Conservation (phyloP, 2,113 vertebrate species). For the Mirza zaza region DNA sequence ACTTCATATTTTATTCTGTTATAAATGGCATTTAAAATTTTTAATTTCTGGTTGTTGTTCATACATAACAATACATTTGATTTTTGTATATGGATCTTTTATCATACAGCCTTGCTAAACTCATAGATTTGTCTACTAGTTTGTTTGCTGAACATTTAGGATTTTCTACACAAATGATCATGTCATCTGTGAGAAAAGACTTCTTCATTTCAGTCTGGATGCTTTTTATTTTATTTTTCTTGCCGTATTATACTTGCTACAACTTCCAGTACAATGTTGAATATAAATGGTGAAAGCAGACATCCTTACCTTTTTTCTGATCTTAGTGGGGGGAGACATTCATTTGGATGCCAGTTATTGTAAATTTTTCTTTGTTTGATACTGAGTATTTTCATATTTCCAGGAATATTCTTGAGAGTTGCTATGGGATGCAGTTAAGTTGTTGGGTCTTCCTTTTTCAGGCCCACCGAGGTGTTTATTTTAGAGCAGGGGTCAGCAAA, state of each 20-base stretch:
- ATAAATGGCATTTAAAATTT: neutral
- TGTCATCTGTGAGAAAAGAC: neutral
- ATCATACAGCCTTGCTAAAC: neutral
- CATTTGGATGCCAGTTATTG: conserved; percentile 6
- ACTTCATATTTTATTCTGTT: conserved; percentile 18
- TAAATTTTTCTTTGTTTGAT: neutral
- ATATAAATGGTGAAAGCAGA: neutral
- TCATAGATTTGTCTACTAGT: neutral
- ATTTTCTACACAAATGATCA: neutral
- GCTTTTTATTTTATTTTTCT: conserved; percentile 24
- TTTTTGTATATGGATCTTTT: neutral
- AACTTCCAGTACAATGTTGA: neutral
- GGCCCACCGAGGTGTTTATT: neutral
- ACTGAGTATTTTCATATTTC: neutral
- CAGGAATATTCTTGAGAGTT: conserved; percentile 4
- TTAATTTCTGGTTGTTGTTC: neutral
- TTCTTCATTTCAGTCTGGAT: neutral
- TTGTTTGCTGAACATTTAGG: neutral
- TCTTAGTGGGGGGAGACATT: neutral
- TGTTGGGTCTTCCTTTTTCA: neutral
- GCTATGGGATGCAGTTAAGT: neutral
- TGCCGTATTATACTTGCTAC: neutral
- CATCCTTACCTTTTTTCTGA: neutral
- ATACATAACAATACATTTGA: neutral
- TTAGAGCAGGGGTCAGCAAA: neutral